Evolutionary conservation across 2,888 invertebrate genomes (phyloP).

Genomic region (Epinotia brunnichana): DNA sequence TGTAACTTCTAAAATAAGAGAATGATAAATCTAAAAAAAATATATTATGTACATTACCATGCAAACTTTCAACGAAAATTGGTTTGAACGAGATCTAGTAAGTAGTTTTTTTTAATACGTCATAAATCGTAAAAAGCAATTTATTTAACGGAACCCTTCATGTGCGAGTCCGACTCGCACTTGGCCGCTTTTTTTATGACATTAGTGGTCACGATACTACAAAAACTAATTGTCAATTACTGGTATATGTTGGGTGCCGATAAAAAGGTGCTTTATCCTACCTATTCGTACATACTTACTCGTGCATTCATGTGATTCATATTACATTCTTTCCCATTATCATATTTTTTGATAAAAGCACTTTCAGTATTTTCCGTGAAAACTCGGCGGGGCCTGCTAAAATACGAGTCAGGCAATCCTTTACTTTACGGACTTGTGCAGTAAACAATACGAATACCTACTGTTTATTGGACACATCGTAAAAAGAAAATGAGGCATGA

Average conservation of each 20-base stretch:
- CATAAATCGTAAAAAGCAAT: too few species aligned
- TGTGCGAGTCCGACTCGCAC: too few species aligned
- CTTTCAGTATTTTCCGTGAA: conserved; percentile 2
- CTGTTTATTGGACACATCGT: conserved; percentile 4
- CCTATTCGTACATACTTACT: not conserved
- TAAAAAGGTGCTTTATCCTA: not conserved
- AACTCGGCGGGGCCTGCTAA: conserved; percentile 5
- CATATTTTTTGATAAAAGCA: conserved; percentile 16
- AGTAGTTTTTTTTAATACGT: too few species aligned
- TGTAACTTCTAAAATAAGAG: too few species aligned
- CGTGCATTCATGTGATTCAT: not conserved
- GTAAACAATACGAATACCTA: conserved; percentile 21
- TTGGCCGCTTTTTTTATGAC: too few species aligned
- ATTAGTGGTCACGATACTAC: not conserved
- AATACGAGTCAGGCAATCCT: conserved; percentile 19
- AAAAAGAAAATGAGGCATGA: conserved; percentile 20
- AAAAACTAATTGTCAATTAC: not conserved
- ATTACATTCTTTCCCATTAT: not conserved
- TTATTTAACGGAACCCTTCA: too few species aligned
- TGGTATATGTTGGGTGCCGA: not conserved
- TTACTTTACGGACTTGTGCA: conserved; percentile 6
- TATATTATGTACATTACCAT: too few species aligned
- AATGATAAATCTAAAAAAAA: too few species aligned
- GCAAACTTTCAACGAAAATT: too few species aligned
- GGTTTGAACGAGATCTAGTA: too few species aligned